These are phyloP conservation scores for Balearica regulorum DNA, from an alignment of 2,797 vertebrate genomes.

Conservation along the genomic window DNA sequence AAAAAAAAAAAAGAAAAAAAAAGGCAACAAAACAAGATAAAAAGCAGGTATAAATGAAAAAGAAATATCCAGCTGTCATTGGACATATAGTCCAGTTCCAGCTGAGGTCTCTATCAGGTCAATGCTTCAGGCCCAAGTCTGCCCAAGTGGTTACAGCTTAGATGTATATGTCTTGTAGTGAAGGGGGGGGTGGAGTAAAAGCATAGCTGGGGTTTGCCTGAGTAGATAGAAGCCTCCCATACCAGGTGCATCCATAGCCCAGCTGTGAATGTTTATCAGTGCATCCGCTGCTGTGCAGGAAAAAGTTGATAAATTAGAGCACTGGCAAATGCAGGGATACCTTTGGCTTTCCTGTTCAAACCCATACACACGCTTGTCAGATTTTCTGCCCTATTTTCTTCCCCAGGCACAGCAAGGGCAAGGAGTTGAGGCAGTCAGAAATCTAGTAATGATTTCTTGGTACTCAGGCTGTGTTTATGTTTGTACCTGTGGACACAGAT, in stretches of 20 bases:
- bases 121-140: neutral
- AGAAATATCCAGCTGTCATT: neutral
- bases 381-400: neutral
- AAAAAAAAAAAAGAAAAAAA: neutral
- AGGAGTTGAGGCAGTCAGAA: neutral
- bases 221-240: neutral
- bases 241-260: neutral
- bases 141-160: neutral
- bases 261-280: neutral
- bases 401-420: neutral
- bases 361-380: neutral
- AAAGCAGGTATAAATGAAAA: conserved; percentile 5
- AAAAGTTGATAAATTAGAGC: neutral
- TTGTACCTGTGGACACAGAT: neutral
- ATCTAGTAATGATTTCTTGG: neutral
- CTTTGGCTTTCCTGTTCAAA: neutral
- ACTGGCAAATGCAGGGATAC: neutral
- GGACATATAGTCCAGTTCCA: neutral
- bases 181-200: neutral
- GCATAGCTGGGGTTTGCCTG: neutral
- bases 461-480: neutral
- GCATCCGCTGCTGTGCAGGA: rapidly evolving
- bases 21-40: neutral
- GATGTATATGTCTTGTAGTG: neutral
- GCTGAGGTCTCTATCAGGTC: neutral